Evolutionary conservation across 37 sponge, comb jelly and placozoan genomes (phyloP).

Genomic region (Lycopodina hypogea): DNA sequence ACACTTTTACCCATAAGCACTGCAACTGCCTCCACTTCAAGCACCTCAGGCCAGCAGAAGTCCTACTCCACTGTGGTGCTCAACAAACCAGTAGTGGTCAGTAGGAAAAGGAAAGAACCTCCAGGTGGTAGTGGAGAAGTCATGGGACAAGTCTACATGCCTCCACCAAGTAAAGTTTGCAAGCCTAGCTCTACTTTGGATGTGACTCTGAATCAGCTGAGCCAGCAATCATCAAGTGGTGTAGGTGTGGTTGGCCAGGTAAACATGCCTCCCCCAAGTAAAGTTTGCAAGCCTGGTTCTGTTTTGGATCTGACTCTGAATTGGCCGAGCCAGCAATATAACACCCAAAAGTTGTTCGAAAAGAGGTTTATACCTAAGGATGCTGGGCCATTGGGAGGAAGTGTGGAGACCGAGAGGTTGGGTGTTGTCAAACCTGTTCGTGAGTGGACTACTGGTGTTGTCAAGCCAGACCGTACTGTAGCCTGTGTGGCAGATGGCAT

Average conservation of each 20-base stretch:
- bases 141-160: too few species aligned
- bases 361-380: slow-evolving; percentile 9
- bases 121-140: not conserved
- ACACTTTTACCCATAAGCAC: not conserved
- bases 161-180: slow-evolving; percentile 25
- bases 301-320: slow-evolving; percentile 48
- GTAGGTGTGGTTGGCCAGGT: not conserved
- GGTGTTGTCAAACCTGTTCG: too few species aligned
- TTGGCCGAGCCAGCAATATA: slow-evolving; percentile 27
- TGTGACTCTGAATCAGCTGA: slow-evolving; percentile 41
- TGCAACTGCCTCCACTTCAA: slow-evolving; percentile 12
- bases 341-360: slow-evolving; percentile 45
- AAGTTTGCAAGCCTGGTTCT: slow-evolving; percentile 38
- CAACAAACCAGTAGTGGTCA: not conserved
- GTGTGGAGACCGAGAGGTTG: too few species aligned
- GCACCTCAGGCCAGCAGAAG: slow-evolving; percentile 12
- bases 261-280: slow-evolving; percentile 9
- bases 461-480: not conserved
- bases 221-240: not conserved
- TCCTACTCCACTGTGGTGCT: not conserved
- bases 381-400: not conserved
- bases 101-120: slow-evolving; percentile 30
- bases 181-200: slow-evolving; percentile 49
- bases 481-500: slow-evolving; percentile 18
- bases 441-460: not conserved